Conservation (phyloP, 2,113 vertebrate species). For the Anarrhichthys ocellatus region DNA sequence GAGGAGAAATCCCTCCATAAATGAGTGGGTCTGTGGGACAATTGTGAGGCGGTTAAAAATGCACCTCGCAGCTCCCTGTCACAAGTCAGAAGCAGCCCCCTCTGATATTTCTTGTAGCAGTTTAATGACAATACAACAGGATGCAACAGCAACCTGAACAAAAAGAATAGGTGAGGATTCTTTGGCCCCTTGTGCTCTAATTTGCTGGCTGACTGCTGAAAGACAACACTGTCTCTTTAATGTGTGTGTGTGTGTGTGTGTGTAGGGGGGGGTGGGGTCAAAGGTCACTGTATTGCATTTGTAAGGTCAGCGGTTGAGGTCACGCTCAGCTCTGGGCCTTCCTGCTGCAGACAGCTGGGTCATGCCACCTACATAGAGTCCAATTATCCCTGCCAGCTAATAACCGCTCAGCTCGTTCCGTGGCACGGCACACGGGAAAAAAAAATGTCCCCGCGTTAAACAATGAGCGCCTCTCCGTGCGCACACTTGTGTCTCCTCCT, state of each 20-base stretch:
- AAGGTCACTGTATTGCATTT: slow-evolving; percentile 84
- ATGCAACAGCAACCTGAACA: slow-evolving; percentile 55
- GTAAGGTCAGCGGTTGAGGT: slow-evolving; percentile 81
- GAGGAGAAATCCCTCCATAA: background rate
- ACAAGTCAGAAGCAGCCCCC: slow-evolving; percentile 16
- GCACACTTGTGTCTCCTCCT: slow-evolving; percentile 17
- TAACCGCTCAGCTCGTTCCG: slow-evolving; percentile 72
- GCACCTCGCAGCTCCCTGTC: slow-evolving; percentile 16
- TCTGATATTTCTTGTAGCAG: slow-evolving; percentile 27
- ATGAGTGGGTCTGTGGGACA: background rate
- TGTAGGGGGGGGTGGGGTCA: slow-evolving; percentile 54
- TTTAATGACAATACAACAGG: slow-evolving; percentile 65
- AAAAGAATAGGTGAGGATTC: slow-evolving; percentile 66
- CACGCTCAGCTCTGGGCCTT: slow-evolving; percentile 77
- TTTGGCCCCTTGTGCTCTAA: slow-evolving; percentile 64
- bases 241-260: slow-evolving; percentile 36
- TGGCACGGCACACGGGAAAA: slow-evolving; percentile 38
- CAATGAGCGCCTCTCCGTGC: slow-evolving; percentile 32
- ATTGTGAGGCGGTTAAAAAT: background rate
- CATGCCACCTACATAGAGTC: slow-evolving; percentile 83
- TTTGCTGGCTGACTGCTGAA: slow-evolving; percentile 79
- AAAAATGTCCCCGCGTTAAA: background rate
- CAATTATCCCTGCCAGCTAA: slow-evolving; percentile 83
- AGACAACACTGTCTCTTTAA: slow-evolving; percentile 83
- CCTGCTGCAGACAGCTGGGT: slow-evolving; percentile 81